These are phyloP conservation scores for Ophion slaviceki DNA, from an alignment of 2,888 invertebrate genomes.

Conservation along the genomic window DNA sequence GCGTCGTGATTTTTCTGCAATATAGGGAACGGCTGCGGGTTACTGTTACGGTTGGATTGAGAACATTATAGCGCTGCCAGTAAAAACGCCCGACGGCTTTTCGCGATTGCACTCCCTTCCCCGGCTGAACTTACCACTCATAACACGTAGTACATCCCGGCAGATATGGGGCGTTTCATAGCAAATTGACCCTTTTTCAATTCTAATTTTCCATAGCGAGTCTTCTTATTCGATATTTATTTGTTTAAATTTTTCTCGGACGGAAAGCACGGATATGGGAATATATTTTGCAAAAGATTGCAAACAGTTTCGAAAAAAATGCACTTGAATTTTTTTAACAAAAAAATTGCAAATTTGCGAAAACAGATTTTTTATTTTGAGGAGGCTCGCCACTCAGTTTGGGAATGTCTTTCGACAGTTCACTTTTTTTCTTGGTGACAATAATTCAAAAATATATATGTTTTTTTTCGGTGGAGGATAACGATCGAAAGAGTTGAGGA, in stretches of 20 bases:
- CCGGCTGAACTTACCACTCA: neutral
- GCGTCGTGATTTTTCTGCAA: conserved; percentile 18
- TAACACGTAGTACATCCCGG: neutral
- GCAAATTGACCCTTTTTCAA: no score
- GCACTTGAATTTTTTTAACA: neutral
- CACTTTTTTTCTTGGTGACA: neutral
- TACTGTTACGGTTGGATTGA: conserved; percentile 11
- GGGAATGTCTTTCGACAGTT: neutral
- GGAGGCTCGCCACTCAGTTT: neutral
- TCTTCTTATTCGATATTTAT: no score
- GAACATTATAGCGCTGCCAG: neutral
- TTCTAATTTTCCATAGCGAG: no score
- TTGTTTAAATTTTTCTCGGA: no score
- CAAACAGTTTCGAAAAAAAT: no score
- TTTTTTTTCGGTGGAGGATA: neutral
- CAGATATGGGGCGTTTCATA: neutral
- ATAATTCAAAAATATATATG: neutral
- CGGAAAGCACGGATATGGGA: no score
- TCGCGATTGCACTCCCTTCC: conserved; percentile 10
- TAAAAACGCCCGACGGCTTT: conserved; percentile 29
- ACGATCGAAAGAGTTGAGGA: neutral
- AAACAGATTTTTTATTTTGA: neutral
- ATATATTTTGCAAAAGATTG: no score
- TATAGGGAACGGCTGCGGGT: neutral
- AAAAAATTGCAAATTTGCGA: neutral